Evolutionary conservation across 1,140 invertebrate species (phyloP).

Genomic region (fruit fly (Drosophila melanogaster)): Release_6_plus_ISO1_MT NT_033779.5:7120501-7121000

Average conservation of each 20-base stretch:
- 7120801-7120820: conserved; percentile 20
- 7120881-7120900: conserved; percentile 32
- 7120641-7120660: no score
- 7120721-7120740: conserved; percentile 18
- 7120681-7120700: background rate
- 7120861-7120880: conserved; percentile 37
- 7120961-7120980: conserved; percentile 57
- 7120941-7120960: conserved; percentile 30
- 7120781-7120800: conserved; percentile 6
- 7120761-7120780: background rate
- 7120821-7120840: background rate
- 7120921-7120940: conserved; percentile 47
- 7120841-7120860: conserved; percentile 38
- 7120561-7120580: conserved; percentile 51
- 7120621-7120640: no score
- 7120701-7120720: background rate
- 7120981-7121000: conserved; percentile 40
- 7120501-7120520: conserved; percentile 39
- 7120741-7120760: background rate
- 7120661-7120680: background rate
- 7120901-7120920: conserved; percentile 40
- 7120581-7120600: conserved; percentile 38
- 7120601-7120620: background rate
- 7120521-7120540: conserved; percentile 31
- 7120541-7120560: conserved; percentile 33